Percentiles rank a stretch among this genome's conserved stretches.
phyloP scores from a whole-genome alignment of 2,113 vertebrate genomes.

The Forbesichthys papilliferus region DNA sequence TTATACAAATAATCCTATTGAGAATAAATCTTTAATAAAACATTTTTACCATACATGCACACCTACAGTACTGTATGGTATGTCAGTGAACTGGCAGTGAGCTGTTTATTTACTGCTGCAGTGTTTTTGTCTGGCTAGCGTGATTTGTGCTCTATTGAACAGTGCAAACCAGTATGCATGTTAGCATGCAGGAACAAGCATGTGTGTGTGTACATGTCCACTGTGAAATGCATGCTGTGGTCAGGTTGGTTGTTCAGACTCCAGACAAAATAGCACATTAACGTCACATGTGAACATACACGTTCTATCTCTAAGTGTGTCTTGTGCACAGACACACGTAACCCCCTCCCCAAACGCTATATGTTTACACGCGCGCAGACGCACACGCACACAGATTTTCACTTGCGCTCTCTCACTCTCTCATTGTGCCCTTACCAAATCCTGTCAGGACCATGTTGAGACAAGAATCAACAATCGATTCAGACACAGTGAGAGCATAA shows the following conservation, averaged over 20 bases:
- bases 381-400: slow-evolving; percentile 36
- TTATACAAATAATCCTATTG: slow-evolving; percentile 60
- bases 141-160: slow-evolving; percentile 64
- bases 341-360: too few species aligned
- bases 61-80: neutral
- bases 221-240: slow-evolving; percentile 8
- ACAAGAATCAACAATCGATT: too few species aligned
- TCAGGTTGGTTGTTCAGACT: slow-evolving; percentile 41
- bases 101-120: slow-evolving; percentile 55
- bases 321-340: neutral
- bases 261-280: too few species aligned
- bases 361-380: neutral
- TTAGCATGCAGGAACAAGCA: neutral
- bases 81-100: neutral
- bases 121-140: slow-evolving; percentile 50
- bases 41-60: slow-evolving; percentile 31
- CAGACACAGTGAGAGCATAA: too few species aligned
- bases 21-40: slow-evolving; percentile 41
- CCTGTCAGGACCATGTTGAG: too few species aligned
- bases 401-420: slow-evolving; percentile 33
- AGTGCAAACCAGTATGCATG: neutral
- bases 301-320: neutral
- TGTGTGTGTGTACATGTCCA: slow-evolving; percentile 9
- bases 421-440: slow-evolving; percentile 34
- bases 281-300: neutral